Evolutionary conservation across 2,113 vertebrate genomes (phyloP).

Genomic region (Dasypus novemcinctus): DNA sequence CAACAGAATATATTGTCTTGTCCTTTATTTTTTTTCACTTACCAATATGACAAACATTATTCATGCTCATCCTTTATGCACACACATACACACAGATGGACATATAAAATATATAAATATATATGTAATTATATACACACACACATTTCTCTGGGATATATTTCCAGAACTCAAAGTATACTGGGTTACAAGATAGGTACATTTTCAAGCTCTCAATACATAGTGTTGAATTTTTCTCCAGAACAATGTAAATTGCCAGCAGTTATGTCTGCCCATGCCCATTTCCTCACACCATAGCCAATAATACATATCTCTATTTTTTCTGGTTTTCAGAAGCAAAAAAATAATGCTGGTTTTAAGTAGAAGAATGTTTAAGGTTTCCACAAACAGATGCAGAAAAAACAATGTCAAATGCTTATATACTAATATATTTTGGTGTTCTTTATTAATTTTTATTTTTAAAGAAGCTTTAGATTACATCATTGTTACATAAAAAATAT

Average conservation of each 20-base stretch:
- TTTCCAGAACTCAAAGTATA: slow-evolving; percentile 33
- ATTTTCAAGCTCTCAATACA: not conserved
- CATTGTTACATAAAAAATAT: no score
- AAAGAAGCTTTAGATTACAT: no score
- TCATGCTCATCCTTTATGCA: slow-evolving; percentile 26
- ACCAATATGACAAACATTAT: not conserved
- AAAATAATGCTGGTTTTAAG: slow-evolving; percentile 28
- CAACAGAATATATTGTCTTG: not conserved
- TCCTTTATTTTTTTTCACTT: not conserved
- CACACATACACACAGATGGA: not conserved
- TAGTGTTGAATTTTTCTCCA: not conserved
- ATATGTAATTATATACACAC: not conserved
- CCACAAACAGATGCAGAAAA: slow-evolving; percentile 12
- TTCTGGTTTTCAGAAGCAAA: slow-evolving; percentile 23
- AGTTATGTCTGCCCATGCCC: not conserved
- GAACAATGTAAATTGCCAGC: not conserved
- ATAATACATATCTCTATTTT: not conserved
- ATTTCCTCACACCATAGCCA: not conserved
- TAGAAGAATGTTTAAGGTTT: not conserved
- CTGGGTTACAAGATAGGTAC: not conserved
- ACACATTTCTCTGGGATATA: not conserved
- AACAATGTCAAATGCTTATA: not conserved
- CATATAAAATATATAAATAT: not conserved
- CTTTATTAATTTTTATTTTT: no score
- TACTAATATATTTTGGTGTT: no score